Percentiles rank a stretch among this genome's conserved stretches.
Conservation (phyloP, 2,113 vertebrate species). For the Hyperopisus bebe region DNA sequence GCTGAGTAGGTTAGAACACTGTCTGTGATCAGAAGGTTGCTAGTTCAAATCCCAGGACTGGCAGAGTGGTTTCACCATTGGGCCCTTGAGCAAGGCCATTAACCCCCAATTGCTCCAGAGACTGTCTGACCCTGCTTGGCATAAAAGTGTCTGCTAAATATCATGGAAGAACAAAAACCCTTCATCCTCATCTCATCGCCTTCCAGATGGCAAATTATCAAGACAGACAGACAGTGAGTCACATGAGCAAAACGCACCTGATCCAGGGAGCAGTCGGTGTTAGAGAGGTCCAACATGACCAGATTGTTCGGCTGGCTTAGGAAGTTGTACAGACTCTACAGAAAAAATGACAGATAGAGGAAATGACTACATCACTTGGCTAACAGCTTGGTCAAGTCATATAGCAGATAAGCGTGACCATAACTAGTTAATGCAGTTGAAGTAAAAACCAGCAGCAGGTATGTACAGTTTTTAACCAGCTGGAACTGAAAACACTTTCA, state of each 20-base stretch:
- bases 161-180: background rate
- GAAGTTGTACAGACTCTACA: constrained; percentile 82
- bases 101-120: background rate
- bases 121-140: background rate
- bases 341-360: background rate
- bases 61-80: background rate
- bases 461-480: background rate
- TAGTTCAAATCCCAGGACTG: background rate
- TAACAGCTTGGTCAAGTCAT: background rate
- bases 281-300: constrained; percentile 81
- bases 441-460: background rate
- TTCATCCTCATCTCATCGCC: background rate
- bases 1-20: background rate
- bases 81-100: background rate
- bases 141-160: background rate
- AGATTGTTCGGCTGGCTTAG: constrained; percentile 81
- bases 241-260: constrained; percentile 61
- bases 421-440: background rate
- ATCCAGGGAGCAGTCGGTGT: constrained; percentile 83
- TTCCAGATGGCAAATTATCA: background rate
- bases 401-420: background rate
- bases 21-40: background rate
- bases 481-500: background rate
- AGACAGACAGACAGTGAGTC: background rate
- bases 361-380: background rate